Base-by-base conservation (phyloP, 2,888 invertebrate genomes). In the Zygothrica quintamaculata region DNA sequence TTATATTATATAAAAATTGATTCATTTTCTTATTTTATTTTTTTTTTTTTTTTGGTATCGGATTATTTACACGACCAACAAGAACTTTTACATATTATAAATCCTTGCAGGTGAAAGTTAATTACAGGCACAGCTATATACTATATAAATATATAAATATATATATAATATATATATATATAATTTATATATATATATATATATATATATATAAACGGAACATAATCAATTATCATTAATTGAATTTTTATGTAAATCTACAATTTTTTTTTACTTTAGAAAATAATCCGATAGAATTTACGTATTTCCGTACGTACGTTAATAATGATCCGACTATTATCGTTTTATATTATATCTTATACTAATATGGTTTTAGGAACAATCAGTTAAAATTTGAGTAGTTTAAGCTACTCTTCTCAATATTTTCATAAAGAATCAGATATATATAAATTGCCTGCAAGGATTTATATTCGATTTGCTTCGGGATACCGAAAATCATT, bases 21-120 rank as follows among this genome's bases (percentile, higher is more conserved):
- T 47, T 44, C 70, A 70, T 62, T 55, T 53, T 34, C 25, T 46
- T 18, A 44, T 36, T 43, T 13, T 53, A 42, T 74, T 44, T n/a
- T 3, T 8, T 13, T 22, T 11, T 25, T 42, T 1, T 11, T 42
- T 42, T 22, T 42, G 13, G 29, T 29, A 29, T 42, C 16, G 71
- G 51, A 59, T 74, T 74, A 72, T 72, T 59, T 74, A 70, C 72
- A 72, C 55, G 50, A 33, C 15, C 52, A 48, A 46, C 42, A 37
- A 40, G 42, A 18, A 9, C n/a, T 29, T 1, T 29, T 7, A 26
- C 8, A 26, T 8, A 4, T 8, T 26, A 6, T 29, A 8, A 9
- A 29, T 5, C n/a, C n/a, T 29, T 29, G n/a, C 9, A 29, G 18
- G 18, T 2, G 18, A 5, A 3, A 22, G 2, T 22, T 22, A 22